Conservation (phyloP, 2,888 invertebrate genomes). For the Andrena minutula region DNA sequence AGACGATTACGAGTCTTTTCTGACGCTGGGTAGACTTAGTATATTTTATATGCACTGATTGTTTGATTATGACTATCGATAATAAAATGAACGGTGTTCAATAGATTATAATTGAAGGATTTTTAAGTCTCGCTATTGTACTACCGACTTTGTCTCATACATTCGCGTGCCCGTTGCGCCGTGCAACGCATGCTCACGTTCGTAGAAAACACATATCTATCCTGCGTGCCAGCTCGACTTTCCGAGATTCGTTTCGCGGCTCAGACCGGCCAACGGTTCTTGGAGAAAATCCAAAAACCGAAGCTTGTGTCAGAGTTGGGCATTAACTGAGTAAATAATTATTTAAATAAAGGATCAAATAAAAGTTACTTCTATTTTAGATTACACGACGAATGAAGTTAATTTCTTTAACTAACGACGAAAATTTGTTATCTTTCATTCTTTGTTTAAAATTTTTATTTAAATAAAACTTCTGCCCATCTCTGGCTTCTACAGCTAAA, state of each 20-base stretch:
- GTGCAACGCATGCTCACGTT: slow-evolving; percentile 34
- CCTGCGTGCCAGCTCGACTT: slow-evolving; percentile 38
- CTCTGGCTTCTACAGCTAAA: no score
- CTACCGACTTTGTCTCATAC: slow-evolving; percentile 61
- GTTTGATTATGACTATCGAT: slow-evolving; percentile 85
- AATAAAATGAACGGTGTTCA: slow-evolving; percentile 85
- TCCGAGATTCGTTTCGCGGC: slow-evolving; percentile 49
- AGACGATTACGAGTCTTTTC: slow-evolving; percentile 80
- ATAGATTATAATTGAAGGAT: slow-evolving; percentile 81
- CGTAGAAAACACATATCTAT: background rate
- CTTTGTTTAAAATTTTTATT: background rate
- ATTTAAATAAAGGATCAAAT: no score
- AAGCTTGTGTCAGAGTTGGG: no score
- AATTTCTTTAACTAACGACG: no score
- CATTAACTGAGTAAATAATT: no score
- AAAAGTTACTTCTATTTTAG: no score
- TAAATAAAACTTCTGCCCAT: no score
- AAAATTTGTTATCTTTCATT: background rate
- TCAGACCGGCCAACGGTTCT: background rate
- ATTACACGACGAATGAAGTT: no score
- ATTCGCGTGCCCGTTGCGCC: slow-evolving; percentile 49
- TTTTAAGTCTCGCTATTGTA: slow-evolving; percentile 74
- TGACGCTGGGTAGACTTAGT: slow-evolving; percentile 85
- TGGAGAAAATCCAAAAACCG: no score
- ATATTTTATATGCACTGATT: slow-evolving; percentile 85